Conservation (phyloP, 2,888 invertebrate species). For the Caenorhabditis wallacei region DNA sequence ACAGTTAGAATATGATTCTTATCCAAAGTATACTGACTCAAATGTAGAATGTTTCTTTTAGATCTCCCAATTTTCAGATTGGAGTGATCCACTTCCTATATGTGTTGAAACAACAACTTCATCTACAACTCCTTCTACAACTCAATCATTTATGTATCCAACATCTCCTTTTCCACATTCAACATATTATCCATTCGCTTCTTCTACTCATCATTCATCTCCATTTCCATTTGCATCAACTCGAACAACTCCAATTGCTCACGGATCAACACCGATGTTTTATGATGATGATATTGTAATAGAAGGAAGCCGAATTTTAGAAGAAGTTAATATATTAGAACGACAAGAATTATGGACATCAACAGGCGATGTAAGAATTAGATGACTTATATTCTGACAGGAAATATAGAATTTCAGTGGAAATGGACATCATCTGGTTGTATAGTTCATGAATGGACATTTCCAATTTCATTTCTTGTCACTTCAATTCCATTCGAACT, state of each 20-base stretch:
- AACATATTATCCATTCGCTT: too few species aligned
- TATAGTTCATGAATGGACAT: conserved; percentile 42
- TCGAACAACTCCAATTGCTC: background rate
- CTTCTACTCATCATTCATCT: too few species aligned
- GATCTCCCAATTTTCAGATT: background rate
- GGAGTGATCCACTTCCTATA: conserved; percentile 22
- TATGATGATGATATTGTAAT: conserved; percentile 44
- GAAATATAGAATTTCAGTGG: conserved; percentile 46
- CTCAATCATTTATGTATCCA: background rate
- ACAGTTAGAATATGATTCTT: too few species aligned
- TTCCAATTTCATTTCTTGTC: conserved; percentile 39
- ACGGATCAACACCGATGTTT: background rate
- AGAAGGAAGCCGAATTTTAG: conserved; percentile 36
- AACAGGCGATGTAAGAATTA: conserved; percentile 45
- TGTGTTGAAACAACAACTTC: conserved; percentile 19
- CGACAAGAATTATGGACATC: conserved; percentile 24
- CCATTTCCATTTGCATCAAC: background rate
- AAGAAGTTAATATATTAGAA: conserved; percentile 32
- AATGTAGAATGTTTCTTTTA: too few species aligned
- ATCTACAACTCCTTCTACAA: background rate
- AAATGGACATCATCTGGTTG: conserved; percentile 39
- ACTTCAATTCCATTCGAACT: conserved; percentile 33
- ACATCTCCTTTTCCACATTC: too few species aligned
- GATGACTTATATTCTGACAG: too few species aligned
- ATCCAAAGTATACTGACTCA: too few species aligned